Conservation (phyloP, 1,140 invertebrate species). For the Trichonephila clavipes region DNA sequence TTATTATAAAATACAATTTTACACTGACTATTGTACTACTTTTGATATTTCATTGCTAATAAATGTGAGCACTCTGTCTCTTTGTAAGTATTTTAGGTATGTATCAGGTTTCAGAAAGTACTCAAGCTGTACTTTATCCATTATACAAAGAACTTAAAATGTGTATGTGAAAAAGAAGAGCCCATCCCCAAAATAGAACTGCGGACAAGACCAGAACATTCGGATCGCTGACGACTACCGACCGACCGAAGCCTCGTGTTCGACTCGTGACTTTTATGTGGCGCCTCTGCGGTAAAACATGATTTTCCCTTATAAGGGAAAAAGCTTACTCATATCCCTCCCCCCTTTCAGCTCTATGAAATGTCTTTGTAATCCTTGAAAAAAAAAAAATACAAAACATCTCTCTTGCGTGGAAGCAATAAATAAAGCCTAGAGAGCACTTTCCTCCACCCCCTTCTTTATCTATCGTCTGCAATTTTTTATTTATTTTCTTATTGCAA, state of each 20-base stretch:
- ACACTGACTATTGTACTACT: too few species aligned
- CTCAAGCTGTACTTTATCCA: too few species aligned
- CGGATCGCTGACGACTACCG: not conserved
- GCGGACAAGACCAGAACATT: not conserved
- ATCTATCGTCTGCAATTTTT: constrained; percentile 11
- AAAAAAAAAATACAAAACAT: constrained; percentile 24
- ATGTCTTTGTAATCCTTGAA: not conserved
- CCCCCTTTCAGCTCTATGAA: not conserved
- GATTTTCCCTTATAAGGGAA: constrained; percentile 15
- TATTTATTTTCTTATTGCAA: constrained; percentile 50
- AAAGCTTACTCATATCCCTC: not conserved
- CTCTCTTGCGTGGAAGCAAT: constrained; percentile 24
- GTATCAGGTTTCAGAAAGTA: too few species aligned
- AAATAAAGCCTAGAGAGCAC: not conserved
- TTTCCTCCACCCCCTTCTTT: constrained; percentile 5
- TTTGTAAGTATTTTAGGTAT: too few species aligned
- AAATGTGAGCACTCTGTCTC: too few species aligned
- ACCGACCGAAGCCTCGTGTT: not conserved
- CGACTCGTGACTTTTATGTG: constrained; percentile 19
- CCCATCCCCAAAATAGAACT: not conserved
- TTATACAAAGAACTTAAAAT: too few species aligned
- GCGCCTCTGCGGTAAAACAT: constrained; percentile 17
- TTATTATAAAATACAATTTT: too few species aligned
- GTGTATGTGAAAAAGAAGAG: not conserved
- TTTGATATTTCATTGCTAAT: too few species aligned